Percentiles rank a stretch among this genome's conserved stretches.
Conservation (phyloP, 2,113 vertebrate genomes). For the Ovibos moschatus region DNA sequence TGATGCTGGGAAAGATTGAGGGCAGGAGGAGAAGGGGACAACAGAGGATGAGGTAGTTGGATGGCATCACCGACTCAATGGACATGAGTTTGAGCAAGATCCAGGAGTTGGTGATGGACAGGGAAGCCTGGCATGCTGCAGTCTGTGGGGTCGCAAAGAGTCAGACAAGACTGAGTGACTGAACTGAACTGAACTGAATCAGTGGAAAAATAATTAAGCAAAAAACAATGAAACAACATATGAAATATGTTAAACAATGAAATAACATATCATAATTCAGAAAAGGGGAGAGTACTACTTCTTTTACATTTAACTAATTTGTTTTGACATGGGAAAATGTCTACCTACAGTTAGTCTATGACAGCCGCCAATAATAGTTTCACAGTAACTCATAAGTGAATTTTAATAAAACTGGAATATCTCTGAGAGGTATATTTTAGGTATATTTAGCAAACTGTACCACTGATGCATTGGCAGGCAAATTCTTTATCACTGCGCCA, state of each 20-base stretch:
- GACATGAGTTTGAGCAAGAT: background rate
- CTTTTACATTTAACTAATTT: background rate
- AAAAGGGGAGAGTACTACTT: background rate
- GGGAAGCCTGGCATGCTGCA: background rate
- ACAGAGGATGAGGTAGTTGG: background rate
- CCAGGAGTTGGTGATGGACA: background rate
- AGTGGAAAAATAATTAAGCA: background rate
- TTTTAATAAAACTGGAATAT: background rate
- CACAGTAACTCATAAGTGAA: background rate
- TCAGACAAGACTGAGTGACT: accelerated
- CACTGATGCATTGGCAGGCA: background rate
- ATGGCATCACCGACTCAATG: background rate
- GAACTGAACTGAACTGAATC: background rate
- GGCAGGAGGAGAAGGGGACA: background rate
- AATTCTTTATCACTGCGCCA: background rate
- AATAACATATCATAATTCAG: background rate
- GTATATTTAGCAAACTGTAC: background rate
- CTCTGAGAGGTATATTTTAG: background rate
- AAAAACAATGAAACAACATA: background rate
- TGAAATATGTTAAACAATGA: no score
- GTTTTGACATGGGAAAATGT: background rate
- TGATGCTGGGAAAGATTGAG: background rate
- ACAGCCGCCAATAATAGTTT: background rate
- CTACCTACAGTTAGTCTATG: background rate
- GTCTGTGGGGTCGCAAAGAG: background rate